phyloP scores from a whole-genome alignment of 92 coral and sea anemone genomes.

The Umimayanthus chanpuru region DNA sequence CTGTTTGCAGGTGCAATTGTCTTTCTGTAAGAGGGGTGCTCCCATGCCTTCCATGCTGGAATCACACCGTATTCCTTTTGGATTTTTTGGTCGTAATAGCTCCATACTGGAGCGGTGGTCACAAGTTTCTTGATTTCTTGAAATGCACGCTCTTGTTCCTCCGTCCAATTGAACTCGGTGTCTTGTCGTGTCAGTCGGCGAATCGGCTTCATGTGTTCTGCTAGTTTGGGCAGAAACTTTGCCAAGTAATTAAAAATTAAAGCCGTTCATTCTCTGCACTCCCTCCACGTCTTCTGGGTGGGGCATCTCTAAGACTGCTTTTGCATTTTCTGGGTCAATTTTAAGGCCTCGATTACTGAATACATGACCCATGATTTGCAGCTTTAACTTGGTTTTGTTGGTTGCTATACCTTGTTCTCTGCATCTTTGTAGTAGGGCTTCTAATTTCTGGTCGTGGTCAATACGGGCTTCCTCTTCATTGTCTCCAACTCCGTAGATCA shows the following conservation, averaged over 20 bases:
- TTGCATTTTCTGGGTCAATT: not conserved
- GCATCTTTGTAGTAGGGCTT: constrained; percentile 47
- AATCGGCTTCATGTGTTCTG: not conserved
- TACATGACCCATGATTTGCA: constrained; percentile 41
- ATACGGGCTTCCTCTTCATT: constrained; percentile 39
- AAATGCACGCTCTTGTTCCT: no score
- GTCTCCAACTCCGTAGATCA: constrained; percentile 48
- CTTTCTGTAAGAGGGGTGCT: no score
- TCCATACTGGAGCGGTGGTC: no score
- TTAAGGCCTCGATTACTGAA: constrained; percentile 36
- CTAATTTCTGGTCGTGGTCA: constrained; percentile 50
- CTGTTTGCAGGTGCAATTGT: no score
- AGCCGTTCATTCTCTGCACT: not conserved
- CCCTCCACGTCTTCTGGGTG: no score
- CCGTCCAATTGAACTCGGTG: no score
- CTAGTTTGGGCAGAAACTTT: not conserved
- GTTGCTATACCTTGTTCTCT: constrained; percentile 47
- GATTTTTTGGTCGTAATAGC: no score
- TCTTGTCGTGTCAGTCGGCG: not conserved
- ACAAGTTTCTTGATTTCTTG: no score
- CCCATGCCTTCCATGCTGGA: no score
- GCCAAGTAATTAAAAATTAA: no score
- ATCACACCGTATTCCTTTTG: no score
- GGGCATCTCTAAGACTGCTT: not conserved
- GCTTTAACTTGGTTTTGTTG: constrained; percentile 48